Percentiles rank a stretch among this genome's conserved stretches.
These are phyloP conservation scores for Macrobrachium nipponense DNA, from an alignment of 1,140 invertebrate genomes.

Conservation along the genomic window DNA sequence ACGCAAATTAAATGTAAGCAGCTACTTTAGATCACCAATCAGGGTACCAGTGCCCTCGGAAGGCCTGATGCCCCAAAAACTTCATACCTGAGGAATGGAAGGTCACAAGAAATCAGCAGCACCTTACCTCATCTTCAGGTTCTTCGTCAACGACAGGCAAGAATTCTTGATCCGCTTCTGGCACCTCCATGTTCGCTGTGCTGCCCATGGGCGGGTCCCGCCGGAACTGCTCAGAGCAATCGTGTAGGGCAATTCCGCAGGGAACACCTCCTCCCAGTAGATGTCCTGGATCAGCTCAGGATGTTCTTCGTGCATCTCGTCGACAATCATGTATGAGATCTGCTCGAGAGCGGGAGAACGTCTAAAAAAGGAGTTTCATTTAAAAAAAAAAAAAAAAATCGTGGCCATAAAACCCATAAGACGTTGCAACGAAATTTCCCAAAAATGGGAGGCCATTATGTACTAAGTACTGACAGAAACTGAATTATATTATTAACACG, in stretches of 20 bases:
- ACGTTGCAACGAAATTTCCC: too few species aligned
- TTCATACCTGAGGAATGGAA: not conserved
- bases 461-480: too few species aligned
- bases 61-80: not conserved
- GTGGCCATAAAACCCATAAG: too few species aligned
- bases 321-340: constrained; percentile 90
- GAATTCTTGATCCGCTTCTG: constrained; percentile 50
- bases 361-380: not conserved
- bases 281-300: constrained; percentile 87
- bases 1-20: too few species aligned
- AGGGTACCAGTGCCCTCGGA: not conserved
- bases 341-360: constrained; percentile 65
- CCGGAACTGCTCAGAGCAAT: constrained; percentile 81
- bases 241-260: constrained; percentile 85
- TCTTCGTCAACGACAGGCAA: constrained; percentile 45
- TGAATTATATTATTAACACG: too few species aligned
- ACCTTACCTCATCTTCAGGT: constrained; percentile 33
- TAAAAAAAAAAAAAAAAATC: too few species aligned
- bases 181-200: constrained; percentile 81
- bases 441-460: too few species aligned
- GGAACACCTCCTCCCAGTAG: constrained; percentile 91
- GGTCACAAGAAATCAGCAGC: not conserved
- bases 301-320: constrained; percentile 93
- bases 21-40: too few species aligned
- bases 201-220: constrained; percentile 85